Evolutionary conservation across 1,140 invertebrate species (phyloP), one percentile per base, ranked within the genome.

Genomic region (Schmidtea mediterranea): DNA sequence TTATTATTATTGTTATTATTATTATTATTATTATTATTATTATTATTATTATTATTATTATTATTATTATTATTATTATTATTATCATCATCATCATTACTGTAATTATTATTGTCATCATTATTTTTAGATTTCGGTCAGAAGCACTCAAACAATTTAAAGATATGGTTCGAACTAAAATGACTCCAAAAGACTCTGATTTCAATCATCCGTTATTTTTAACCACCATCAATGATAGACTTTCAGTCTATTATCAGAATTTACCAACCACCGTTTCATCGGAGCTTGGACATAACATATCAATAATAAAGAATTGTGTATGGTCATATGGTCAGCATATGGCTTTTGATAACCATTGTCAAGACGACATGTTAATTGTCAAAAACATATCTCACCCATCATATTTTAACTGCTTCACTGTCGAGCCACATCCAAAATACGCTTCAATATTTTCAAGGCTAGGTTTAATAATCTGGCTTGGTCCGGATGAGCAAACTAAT

Each of bases 401-500:
- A 12, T 48, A 32, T 15, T 48, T 48, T 23, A 48, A 48, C 24
- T 48, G 46, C 23, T 48, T 22, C 15, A 48, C 46, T 3, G 16
- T 48, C 2, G 18, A 48, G 15, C 12, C 23, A 16, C 18, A 41
- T 23, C 40, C 40, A 23, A 12, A 41, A 6, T 32, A 32, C 10
- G 26, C 26, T 6, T 32, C 26, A 32, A 32, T 32, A 32, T 6
- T 32, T 32, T 15, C 15, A 5, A 21, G 21, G n/a, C 22, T 45
- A 24, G 21, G 21, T 6, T 24, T 45, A 24, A 45, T 45, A 13
- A 15, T 45, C 5, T 45, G 15, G 12, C 18, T 45, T 6, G 43
- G 43, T 13, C 43, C 43, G 5, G 21, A 22, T 22, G 43, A 45
- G 6, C 15, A 16, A 19, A 12, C 15, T 8, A 13, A 19, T 12